A percentile compares a stretch with the other conserved stretches of the same genome.
Conservation (phyloP, 92 coral and sea anemone species). For the Zoanthus sansibaricus region DNA sequence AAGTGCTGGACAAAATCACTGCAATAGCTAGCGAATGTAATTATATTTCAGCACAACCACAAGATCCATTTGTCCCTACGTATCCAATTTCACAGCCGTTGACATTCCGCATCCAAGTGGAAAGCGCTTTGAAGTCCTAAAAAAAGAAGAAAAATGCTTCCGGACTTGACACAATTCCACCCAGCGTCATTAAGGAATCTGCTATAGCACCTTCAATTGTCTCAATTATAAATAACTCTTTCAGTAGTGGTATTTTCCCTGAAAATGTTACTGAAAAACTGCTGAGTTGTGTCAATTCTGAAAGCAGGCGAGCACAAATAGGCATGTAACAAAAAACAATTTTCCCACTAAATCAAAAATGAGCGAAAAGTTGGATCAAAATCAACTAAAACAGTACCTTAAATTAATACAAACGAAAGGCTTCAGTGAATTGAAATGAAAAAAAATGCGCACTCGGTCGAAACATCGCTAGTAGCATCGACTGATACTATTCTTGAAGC, state of each 20-base stretch:
- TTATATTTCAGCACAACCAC: too few species aligned
- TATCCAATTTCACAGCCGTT: too few species aligned
- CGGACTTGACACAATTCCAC: neutral
- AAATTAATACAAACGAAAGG: conserved; percentile 34
- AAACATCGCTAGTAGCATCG: conserved; percentile 19
- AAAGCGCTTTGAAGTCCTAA: too few species aligned
- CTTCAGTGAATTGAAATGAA: conserved; percentile 52
- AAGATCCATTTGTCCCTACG: too few species aligned
- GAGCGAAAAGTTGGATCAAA: conserved; percentile 33
- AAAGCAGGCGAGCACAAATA: conserved; percentile 22
- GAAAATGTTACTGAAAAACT: conserved; percentile 16
- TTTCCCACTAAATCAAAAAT: conserved; percentile 28
- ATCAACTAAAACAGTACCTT: conserved; percentile 48
- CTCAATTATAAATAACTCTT: neutral
- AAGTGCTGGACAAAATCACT: conserved; percentile 36
- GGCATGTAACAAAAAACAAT: conserved; percentile 40
- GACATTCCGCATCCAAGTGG: too few species aligned
- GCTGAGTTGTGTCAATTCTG: conserved; percentile 33
- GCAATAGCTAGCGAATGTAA: neutral
- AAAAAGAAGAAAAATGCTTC: too few species aligned
- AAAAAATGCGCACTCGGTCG: conserved; percentile 62
- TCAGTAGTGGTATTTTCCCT: neutral
- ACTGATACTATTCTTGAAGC: neutral
- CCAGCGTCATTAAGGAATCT: neutral
- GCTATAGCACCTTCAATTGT: conserved; percentile 7